Percentiles rank a stretch among this genome's conserved stretches.
phyloP scores from a whole-genome alignment of 2,888 invertebrate genomes.

The Strigamia transsilvanica region DNA sequence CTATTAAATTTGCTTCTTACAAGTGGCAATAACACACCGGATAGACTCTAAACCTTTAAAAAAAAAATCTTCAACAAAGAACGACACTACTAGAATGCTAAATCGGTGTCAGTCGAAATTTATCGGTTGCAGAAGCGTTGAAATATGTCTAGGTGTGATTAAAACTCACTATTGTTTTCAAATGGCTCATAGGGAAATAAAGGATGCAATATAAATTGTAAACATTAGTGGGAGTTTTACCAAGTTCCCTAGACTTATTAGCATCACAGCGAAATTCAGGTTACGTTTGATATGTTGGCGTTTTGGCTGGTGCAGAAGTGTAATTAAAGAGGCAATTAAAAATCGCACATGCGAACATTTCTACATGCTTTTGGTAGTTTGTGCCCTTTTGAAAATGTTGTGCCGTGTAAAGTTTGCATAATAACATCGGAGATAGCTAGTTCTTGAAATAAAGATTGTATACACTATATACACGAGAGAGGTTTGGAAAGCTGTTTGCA shows the following conservation, averaged over 20 bases:
- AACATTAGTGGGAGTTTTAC: background rate
- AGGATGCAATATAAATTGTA: background rate
- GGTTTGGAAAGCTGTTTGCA: constrained; percentile 34
- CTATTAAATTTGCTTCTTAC: too few species aligned
- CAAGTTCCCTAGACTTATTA: background rate
- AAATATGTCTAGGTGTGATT: background rate
- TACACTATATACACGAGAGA: background rate
- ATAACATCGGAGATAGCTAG: constrained; percentile 12
- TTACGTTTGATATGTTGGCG: constrained; percentile 14
- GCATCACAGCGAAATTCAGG: background rate
- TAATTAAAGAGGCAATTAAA: constrained; percentile 48
- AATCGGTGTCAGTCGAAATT: too few species aligned
- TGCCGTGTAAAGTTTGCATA: constrained; percentile 22
- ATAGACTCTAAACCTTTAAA: too few species aligned
- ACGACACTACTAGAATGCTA: too few species aligned
- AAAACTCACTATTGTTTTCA: background rate
- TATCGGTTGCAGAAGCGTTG: background rate
- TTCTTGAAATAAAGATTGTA: constrained; percentile 24
- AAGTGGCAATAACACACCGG: too few species aligned
- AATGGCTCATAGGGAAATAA: background rate
- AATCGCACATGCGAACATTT: constrained; percentile 4
- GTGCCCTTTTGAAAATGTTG: constrained; percentile 27
- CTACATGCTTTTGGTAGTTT: constrained; percentile 11
- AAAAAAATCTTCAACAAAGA: too few species aligned
- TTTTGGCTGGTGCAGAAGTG: constrained; percentile 22